Percentiles rank a stretch among this genome's conserved stretches.
Conservation (phyloP, 2,797 vertebrate species). For the Forpus xanthops region DNA sequence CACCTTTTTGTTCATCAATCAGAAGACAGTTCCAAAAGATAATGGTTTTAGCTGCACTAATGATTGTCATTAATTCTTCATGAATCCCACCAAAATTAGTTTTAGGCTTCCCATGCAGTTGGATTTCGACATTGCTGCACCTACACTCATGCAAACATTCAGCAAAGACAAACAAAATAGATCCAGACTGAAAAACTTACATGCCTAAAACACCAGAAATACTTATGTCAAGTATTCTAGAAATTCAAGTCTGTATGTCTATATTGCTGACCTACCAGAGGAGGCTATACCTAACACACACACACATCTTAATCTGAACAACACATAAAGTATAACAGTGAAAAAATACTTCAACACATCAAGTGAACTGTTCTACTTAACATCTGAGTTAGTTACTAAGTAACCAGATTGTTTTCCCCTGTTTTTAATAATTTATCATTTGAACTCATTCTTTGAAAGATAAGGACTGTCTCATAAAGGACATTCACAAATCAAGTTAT, state of each 20-base stretch:
- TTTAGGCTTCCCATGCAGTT: not conserved
- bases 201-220: not conserved
- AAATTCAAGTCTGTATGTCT: not conserved
- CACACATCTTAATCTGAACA: not conserved
- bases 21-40: not conserved
- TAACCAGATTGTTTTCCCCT: not conserved
- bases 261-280: not conserved
- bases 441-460: not conserved
- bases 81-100: not conserved
- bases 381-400: not conserved
- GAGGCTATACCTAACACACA: not conserved
- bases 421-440: not conserved
- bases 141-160: not conserved
- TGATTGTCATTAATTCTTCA: not conserved
- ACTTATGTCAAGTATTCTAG: not conserved
- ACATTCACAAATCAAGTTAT: not conserved
- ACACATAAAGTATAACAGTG: not conserved
- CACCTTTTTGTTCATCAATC: not conserved
- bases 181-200: not conserved
- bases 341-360: not conserved
- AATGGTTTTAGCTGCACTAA: not conserved
- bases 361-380: not conserved
- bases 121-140: not conserved
- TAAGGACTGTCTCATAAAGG: not conserved
- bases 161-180: not conserved